Base-by-base conservation (phyloP, 2,888 invertebrate species). In the Eucera pruinosa region DNA sequence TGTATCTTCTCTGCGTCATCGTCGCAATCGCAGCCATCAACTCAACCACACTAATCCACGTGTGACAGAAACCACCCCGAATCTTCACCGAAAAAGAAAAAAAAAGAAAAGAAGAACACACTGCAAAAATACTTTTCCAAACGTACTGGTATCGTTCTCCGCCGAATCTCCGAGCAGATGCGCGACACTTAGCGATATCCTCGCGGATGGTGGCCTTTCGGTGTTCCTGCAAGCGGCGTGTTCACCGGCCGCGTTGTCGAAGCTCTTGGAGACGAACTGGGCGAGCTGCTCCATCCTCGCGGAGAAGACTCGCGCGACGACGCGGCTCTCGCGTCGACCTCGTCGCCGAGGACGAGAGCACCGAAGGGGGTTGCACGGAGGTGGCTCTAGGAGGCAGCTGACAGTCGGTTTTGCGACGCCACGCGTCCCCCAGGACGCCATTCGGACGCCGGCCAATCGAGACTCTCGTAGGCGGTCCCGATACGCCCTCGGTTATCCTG, bases 261-360 rank as follows among this genome's bases (percentile, higher is more conserved):
- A 96, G 79, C 97, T 97, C 93, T 97, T 97, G 89, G 96, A 96
- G 91, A 97, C 97, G 94, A 97, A 97, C 94, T 97, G 96, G 90
- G 97, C 96, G 93, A 97, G 95, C 94, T 97, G 96, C 94, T 97
- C 97, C 97, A 97, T 97, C 93, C 91, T 93, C 82, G 69, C 73
- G 74, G 81, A 81, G 78, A 76, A 80, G 74, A 70, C 71, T 70
- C 80, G 80, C 75, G 82, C 82, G 78, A 75, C 76, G 84, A 76
- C 81, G 85, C 82, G 74, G 68, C 81, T 75, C 76, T 75, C 76
- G 81, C 78, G 80, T 84, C 85, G 81, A 82, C 83, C 80, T 77
- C 81, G 81, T 81, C 77, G 74, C 64, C 78, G 79, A 65, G 66
- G 72, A 80, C 71, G 81, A 71, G 72, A 75, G 68, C 55, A 41